phyloP scores from a whole-genome alignment of 1,140 invertebrate species.

The Caenorhabditis inopinata region DNA sequence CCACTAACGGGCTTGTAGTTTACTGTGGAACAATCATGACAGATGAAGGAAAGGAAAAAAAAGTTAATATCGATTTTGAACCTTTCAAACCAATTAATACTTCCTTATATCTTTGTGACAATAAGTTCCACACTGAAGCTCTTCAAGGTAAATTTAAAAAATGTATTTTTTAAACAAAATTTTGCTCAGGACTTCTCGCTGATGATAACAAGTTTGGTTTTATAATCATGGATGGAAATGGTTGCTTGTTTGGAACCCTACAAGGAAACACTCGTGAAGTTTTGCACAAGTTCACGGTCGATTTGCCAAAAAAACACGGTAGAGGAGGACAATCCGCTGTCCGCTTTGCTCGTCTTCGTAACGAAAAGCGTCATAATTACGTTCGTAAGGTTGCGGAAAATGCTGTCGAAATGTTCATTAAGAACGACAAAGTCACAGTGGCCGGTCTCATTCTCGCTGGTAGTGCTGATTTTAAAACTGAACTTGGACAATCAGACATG shows the following conservation, averaged over 20 bases:
- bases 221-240: conserved; percentile 99
- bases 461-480: conserved; percentile 99
- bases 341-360: conserved; percentile 96
- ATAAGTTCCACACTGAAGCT: conserved; percentile 77
- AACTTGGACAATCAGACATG: conserved; percentile 99
- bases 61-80: conserved; percentile 99
- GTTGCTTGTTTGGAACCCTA: conserved; percentile 96
- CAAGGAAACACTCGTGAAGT: conserved; percentile 89
- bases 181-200: conserved; percentile 85
- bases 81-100: conserved; percentile 99
- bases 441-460: conserved; percentile 95
- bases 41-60: conserved; percentile 99
- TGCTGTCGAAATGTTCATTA: conserved; percentile 92
- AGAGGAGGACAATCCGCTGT: conserved; percentile 98
- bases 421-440: conserved; percentile 86
- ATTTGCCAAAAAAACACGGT: conserved; percentile 97
- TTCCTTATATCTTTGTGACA: conserved; percentile 97
- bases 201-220: conserved; percentile 99
- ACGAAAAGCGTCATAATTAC: conserved; percentile 99
- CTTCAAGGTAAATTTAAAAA: conserved; percentile 56
- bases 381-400: conserved; percentile 98
- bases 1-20: conserved; percentile 96
- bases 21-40: conserved; percentile 99
- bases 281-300: conserved; percentile 97
- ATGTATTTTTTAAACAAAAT: conserved; percentile 64